Evolutionary conservation across 2,113 vertebrate species (phyloP).

Genomic region (Phrynosoma platyrhinos): DNA sequence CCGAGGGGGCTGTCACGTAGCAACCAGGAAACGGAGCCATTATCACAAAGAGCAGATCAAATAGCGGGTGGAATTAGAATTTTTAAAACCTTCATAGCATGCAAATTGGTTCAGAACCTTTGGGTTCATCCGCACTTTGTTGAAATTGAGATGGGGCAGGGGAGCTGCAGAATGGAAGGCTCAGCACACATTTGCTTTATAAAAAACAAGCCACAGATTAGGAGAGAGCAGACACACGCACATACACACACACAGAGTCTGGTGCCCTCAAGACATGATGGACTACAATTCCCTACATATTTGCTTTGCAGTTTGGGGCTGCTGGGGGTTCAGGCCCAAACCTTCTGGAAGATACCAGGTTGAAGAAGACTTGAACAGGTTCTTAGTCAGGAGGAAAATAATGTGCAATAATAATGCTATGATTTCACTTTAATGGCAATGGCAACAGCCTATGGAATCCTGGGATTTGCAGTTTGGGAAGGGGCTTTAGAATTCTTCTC

Average conservation of each 20-base stretch:
- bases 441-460: no score
- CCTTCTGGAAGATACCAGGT: neutral
- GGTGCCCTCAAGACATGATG: neutral
- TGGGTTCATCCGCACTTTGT: neutral
- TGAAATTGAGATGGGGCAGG: no score
- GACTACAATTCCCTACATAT: neutral
- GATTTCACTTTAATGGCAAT: no score
- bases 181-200: neutral
- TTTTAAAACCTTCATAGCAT: neutral
- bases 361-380: neutral
- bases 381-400: neutral
- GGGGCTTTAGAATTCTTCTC: no score
- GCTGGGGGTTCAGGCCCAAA: neutral
- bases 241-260: neutral
- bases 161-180: neutral
- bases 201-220: neutral
- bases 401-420: no score
- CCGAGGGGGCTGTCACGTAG: slow-evolving; percentile 5
- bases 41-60: neutral
- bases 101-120: neutral
- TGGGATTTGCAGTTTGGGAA: no score
- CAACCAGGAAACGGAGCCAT: slow-evolving; percentile 11
- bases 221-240: neutral
- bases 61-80: neutral
- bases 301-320: neutral